Base-by-base conservation (phyloP, 2,888 invertebrate genomes). In the Rosalia funebris region DNA sequence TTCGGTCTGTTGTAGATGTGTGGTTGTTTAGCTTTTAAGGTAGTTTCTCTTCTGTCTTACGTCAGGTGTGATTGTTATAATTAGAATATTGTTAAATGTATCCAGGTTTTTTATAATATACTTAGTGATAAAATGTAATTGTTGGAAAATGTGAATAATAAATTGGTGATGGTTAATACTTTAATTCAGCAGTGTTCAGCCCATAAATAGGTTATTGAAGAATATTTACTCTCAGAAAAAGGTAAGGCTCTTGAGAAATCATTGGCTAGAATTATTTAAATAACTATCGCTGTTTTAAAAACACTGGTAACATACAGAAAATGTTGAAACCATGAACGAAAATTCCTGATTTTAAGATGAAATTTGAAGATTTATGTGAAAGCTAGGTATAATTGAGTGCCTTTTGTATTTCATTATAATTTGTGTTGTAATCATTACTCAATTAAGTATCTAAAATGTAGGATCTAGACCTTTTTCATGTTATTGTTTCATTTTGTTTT, bases 41-140 rank as follows among this genome's bases (percentile, higher is more conserved):
- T 58, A 58, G 63, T 63, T 63, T 63, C 63, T 63, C 63, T 53
- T 60, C 50, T 39, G 42, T 46, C 46, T 53, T 20, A 55, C 50
- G 60, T 60, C 60, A 63, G 60, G 60, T 63, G 63, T 45, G 63
- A 60, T 63, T 57, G 63, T 60, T 53, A 57, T 60, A 53, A 50
- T 37, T 53, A 19, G 12, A 19, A 37, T 12, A 34, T 44, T 44
- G 12, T 19, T 20, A 41, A 41, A 41, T 41, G 5, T 16, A 16
- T 44, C 10, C 3, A 48, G n/a, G 3, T 47, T 11, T 11, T 47
- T 25, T 25, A 25, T 7, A 25, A 25, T 25, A n/a, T 7, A 25
- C 3, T 31, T 34, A 16, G n/a, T 47, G 15, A 5, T 34, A 16
- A 15, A 47, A 47, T 47, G 34, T 32, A 12, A 19, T 19, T 36